These are phyloP conservation scores for Phallusia fumigata DNA, from an alignment of 23 tunicate genomes.

Conservation along the genomic window DNA sequence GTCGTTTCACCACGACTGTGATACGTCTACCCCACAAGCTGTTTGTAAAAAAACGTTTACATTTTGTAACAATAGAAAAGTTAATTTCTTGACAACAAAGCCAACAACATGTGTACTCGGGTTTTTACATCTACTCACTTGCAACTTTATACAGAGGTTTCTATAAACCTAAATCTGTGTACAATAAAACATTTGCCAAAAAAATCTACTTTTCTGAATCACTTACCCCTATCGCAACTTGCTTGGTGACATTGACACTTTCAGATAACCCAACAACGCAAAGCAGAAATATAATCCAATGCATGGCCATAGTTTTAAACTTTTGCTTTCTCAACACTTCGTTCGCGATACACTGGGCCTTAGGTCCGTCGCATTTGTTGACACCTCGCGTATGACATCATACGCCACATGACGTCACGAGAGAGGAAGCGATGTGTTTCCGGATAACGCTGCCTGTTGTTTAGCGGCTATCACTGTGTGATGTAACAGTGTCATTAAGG, in stretches of 20 bases:
- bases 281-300: neutral
- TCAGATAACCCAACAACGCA: neutral
- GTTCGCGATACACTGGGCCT: neutral
- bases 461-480: conserved; percentile 4
- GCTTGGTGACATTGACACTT: neutral
- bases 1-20: too few relatives aligned
- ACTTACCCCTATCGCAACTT: neutral
- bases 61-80: too few relatives aligned
- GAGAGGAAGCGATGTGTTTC: conserved; percentile 27
- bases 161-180: too few relatives aligned
- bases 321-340: neutral
- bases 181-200: too few relatives aligned
- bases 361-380: neutral
- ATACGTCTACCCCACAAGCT: too few relatives aligned
- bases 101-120: too few relatives aligned
- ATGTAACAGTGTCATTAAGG: neutral
- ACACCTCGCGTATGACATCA: conserved; percentile 22
- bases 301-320: neutral
- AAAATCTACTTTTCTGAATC: too few relatives aligned
- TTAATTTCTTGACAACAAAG: too few relatives aligned
- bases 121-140: too few relatives aligned
- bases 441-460: conserved; percentile 4
- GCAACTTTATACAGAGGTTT: too few relatives aligned
- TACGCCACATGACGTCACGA: neutral
- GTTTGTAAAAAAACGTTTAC: too few relatives aligned